Base-by-base conservation (phyloP, 35 echinoderm and acorn worm species). In the Lytechinus pictus region DNA sequence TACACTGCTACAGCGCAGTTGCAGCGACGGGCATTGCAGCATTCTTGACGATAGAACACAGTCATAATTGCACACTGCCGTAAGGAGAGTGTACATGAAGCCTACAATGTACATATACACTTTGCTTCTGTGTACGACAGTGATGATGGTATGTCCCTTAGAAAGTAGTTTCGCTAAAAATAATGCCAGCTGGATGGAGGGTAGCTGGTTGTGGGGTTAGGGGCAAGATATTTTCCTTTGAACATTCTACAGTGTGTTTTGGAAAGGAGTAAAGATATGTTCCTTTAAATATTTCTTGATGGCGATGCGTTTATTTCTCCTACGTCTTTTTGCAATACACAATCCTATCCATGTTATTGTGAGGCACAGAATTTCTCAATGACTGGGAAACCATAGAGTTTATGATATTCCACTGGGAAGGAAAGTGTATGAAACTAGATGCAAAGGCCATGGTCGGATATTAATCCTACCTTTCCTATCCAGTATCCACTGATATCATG, bases 41-140 rank as follows among this genome's bases (percentile, higher is more conserved):
- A 79, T 79, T 79, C 66, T 79, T 79, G 19, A 16, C 21, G 19
- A 79, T 79, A n/a, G 66, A 79, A 79, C 5, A 79, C 66, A 24
- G 66, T 79, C 66, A 79, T 79, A 79, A 79, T 79, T 79, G 66
- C 66, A 79, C 66, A 79, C 66, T 79, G 66, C 66, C 66, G 66
- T 19, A 24, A 79, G 66, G 66, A 79, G 19, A 79, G 66, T 79
- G n/a, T 79, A 79, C 66, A 79, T 44, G 33, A 44, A 44, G 33
- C 33, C 33, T 44, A 44, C 33, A 44, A 1, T 44, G 33, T 44
- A 44, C 33, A 44, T 44, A 44, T 79, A 79, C 66, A 79, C 66
- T 79, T 24, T 24, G 12, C 66, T 24, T 79, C 19, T 24, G 21
- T 79, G 19, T 79, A 16, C 66, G 16, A 19, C n/a, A 79, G 66